Evolutionary conservation across 2,113 vertebrate species (phyloP).

Genomic region (Siniperca knerii): DNA sequence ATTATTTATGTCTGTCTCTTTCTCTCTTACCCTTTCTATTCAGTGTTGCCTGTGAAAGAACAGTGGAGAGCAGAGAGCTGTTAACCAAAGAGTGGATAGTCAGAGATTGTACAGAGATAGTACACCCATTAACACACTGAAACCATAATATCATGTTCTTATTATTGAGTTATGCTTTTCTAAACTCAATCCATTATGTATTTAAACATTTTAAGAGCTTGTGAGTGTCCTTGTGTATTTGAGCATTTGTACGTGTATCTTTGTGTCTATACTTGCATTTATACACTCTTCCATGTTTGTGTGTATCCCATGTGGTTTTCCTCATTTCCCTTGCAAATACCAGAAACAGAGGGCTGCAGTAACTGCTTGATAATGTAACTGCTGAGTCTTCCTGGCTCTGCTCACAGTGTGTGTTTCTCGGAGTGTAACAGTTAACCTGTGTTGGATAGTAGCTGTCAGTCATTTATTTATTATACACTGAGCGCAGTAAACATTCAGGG

Average conservation of each 20-base stretch:
- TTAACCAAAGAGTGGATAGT: slow-evolving; percentile 3
- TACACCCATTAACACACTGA: slow-evolving; percentile 26
- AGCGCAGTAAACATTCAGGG: neutral
- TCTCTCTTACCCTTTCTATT: neutral
- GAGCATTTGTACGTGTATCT: neutral
- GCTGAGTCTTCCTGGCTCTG: neutral
- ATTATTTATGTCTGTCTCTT: slow-evolving; percentile 6
- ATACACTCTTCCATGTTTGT: neutral
- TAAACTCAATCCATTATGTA: slow-evolving; percentile 5
- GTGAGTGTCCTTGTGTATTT: neutral
- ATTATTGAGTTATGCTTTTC: slow-evolving; percentile 22
- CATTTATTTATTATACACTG: neutral
- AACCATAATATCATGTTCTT: slow-evolving; percentile 26
- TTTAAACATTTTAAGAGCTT: slow-evolving; percentile 5
- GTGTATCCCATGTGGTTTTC: slow-evolving; percentile 1
- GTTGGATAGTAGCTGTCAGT: neutral
- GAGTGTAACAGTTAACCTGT: neutral
- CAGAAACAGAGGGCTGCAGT: slow-evolving; percentile 24
- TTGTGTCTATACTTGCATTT: slow-evolving; percentile 7
- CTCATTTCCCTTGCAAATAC: slow-evolving; percentile 67
- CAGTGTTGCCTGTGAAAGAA: slow-evolving; percentile 8
- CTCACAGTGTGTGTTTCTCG: neutral
- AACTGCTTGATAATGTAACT: slow-evolving; percentile 39
- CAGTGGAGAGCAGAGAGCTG: slow-evolving; percentile 10
- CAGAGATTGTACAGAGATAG: neutral